Conservation (phyloP, 2,888 invertebrate genomes). For the Agrochola lychnidis region DNA sequence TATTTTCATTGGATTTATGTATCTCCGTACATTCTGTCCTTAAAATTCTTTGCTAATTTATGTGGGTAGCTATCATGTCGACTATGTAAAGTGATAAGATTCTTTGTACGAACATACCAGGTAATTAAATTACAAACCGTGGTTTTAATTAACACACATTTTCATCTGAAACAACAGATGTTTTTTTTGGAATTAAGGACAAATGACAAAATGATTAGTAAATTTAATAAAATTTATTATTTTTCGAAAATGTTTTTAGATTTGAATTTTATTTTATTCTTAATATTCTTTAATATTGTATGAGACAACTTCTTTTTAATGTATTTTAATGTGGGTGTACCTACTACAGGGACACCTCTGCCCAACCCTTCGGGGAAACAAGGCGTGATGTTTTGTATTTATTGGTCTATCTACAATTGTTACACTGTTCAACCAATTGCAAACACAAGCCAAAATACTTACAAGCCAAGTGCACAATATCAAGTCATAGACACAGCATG, state of each 20-base stretch:
- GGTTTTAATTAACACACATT: constrained; percentile 20
- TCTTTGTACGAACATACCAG: constrained; percentile 27
- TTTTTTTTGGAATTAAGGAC: constrained; percentile 2
- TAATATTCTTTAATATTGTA: background rate
- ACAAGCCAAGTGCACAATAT: too few species aligned
- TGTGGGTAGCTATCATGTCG: constrained; percentile 59
- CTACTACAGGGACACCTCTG: too few species aligned
- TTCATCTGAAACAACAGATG: background rate
- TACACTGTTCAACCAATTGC: too few species aligned
- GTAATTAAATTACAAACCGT: constrained; percentile 45
- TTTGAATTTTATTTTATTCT: background rate
- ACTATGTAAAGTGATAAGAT: constrained; percentile 45
- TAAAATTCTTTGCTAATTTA: constrained; percentile 65
- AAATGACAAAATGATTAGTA: background rate
- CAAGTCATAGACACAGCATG: too few species aligned
- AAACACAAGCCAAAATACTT: too few species aligned
- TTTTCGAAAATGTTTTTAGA: background rate
- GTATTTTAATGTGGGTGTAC: too few species aligned
- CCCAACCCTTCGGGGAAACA: too few species aligned
- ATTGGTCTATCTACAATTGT: too few species aligned
- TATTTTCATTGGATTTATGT: constrained; percentile 44
- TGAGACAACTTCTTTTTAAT: constrained; percentile 3
- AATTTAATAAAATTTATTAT: background rate
- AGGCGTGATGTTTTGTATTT: too few species aligned
- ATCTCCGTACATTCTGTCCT: constrained; percentile 54